phyloP scores from a whole-genome alignment of 1,140 invertebrate species.

The Caenorhabditis remanei region DNA sequence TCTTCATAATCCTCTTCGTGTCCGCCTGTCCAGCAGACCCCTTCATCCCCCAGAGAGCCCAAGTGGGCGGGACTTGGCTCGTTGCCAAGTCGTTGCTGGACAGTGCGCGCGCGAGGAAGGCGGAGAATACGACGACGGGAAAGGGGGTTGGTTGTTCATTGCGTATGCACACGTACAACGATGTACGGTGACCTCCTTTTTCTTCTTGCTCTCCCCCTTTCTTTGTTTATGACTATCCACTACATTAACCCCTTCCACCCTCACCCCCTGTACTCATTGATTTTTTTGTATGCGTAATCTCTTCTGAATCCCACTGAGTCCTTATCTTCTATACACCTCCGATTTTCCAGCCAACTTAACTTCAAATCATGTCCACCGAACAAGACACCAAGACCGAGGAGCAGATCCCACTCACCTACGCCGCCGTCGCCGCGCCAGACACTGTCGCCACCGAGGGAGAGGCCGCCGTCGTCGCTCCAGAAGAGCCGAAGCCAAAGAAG shows the following conservation, averaged over 20 bases:
- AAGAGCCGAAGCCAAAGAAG: conserved; percentile 58
- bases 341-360: neutral
- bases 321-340: neutral
- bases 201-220: conserved; percentile 1
- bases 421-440: neutral
- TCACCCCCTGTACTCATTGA: neutral
- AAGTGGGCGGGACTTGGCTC: conserved; percentile 31
- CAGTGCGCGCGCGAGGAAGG: neutral
- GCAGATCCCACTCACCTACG: conserved; percentile 28
- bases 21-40: conserved; percentile 25
- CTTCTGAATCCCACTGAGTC: neutral
- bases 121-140: neutral
- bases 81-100: conserved; percentile 21
- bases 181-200: conserved; percentile 18
- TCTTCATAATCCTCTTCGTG: conserved; percentile 18
- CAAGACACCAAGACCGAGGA: conserved; percentile 35
- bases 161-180: conserved; percentile 18
- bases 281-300: neutral
- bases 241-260: no score
- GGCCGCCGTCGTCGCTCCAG: conserved; percentile 34
- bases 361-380: conserved; percentile 13
- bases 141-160: conserved; percentile 8
- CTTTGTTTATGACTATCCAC: neutral
- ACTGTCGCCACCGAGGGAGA: neutral
- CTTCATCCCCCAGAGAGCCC: conserved; percentile 1